Conservation (phyloP, 2,113 vertebrate species). For the Colistium nudipinnis region DNA sequence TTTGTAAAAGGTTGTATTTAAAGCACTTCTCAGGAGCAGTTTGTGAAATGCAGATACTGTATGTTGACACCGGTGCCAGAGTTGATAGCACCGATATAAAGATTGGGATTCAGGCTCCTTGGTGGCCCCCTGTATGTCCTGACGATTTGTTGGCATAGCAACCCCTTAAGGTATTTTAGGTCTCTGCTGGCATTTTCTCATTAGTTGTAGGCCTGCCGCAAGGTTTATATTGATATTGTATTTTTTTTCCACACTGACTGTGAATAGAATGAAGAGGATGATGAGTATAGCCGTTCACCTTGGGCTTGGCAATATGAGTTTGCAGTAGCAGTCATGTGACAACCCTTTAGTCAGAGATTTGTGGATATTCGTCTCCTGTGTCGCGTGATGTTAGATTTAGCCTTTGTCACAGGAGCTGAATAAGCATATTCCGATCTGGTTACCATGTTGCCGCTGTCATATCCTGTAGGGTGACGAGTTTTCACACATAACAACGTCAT, state of each 20-base stretch:
- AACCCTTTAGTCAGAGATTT: neutral
- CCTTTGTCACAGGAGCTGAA: slow-evolving; percentile 44
- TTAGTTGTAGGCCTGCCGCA: slow-evolving; percentile 30
- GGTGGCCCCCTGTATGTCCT: slow-evolving; percentile 51
- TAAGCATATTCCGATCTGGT: slow-evolving; percentile 34
- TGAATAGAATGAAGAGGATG: slow-evolving; percentile 8
- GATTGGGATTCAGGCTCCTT: slow-evolving; percentile 36
- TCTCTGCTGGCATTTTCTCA: slow-evolving; percentile 52
- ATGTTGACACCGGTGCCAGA: slow-evolving; percentile 26
- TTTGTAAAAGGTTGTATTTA: neutral
- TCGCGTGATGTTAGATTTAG: slow-evolving; percentile 18
- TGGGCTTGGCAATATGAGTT: slow-evolving; percentile 2
- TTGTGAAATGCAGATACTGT: slow-evolving; percentile 19
- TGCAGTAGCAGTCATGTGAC: neutral
- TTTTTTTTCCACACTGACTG: slow-evolving; percentile 8
- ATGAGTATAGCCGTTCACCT: neutral
- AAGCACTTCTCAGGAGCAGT: neutral
- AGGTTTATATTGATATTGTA: slow-evolving; percentile 33
- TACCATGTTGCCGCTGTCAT: slow-evolving; percentile 21
- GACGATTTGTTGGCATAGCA: slow-evolving; percentile 66
- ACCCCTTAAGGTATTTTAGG: slow-evolving; percentile 44
- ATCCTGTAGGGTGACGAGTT: slow-evolving; percentile 3
- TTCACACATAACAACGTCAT: slow-evolving; percentile 6
- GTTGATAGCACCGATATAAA: slow-evolving; percentile 54
- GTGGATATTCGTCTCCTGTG: neutral